Conservation (phyloP, 2,888 invertebrate genomes). For the Netelia inedita region DNA sequence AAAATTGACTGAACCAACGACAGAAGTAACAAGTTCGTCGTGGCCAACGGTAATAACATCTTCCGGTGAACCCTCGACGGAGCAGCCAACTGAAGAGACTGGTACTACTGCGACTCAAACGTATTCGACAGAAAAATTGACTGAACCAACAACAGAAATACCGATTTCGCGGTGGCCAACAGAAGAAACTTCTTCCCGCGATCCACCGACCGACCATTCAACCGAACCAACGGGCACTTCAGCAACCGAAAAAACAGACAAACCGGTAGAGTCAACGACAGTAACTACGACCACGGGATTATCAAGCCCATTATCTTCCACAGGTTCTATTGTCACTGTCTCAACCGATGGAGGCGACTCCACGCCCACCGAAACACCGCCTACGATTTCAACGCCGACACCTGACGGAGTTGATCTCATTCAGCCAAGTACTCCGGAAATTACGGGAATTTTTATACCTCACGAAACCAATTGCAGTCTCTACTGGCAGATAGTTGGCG, state of each 20-base stretch:
- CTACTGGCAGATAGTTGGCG: constrained; percentile 45
- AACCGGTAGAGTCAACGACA: background rate
- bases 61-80: background rate
- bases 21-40: too few relatives aligned
- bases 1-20: too few relatives aligned
- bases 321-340: background rate
- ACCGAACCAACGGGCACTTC: constrained; percentile 12
- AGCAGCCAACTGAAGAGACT: background rate
- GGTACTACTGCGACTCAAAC: too few relatives aligned
- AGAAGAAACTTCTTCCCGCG: background rate
- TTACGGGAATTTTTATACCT: constrained; percentile 45
- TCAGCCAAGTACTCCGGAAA: background rate
- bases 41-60: too few relatives aligned
- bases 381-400: background rate
- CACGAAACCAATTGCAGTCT: constrained; percentile 58
- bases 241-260: background rate
- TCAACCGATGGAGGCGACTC: background rate
- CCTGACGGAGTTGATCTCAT: background rate
- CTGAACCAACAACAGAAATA: background rate
- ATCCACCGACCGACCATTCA: background rate
- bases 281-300: background rate
- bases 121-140: too few relatives aligned
- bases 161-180: background rate
- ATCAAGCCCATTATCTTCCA: constrained; percentile 19
- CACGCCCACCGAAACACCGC: background rate